phyloP scores from a whole-genome alignment of 2,113 vertebrate species.

The Hippocampus barbouri region DNA sequence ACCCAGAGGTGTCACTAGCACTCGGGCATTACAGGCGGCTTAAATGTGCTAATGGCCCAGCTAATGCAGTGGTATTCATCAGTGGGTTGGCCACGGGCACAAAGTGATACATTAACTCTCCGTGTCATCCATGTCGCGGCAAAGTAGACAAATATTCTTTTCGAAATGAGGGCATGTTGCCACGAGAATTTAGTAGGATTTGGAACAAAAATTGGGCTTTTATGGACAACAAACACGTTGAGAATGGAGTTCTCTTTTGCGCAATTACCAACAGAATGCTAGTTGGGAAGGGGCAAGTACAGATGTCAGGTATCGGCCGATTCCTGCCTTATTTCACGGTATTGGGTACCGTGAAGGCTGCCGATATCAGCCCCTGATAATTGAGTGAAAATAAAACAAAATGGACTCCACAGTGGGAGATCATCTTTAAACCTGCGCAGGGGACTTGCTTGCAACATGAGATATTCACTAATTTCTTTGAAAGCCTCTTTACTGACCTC shows the following conservation, averaged over 20 bases:
- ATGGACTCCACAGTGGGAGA: no score
- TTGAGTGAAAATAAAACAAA: no score
- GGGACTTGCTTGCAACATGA: no score
- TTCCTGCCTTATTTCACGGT: no score
- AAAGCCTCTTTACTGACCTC: not conserved
- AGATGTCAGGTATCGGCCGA: no score
- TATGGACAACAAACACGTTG: not conserved
- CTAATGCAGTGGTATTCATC: conserved; percentile 71
- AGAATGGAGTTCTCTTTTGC: not conserved
- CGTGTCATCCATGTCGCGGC: not conserved
- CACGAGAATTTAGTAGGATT: conserved; percentile 15
- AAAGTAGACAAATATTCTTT: conserved; percentile 15
- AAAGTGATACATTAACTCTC: not conserved
- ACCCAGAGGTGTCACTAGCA: conserved; percentile 68
- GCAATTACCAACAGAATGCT: not conserved
- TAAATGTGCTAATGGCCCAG: conserved; percentile 70
- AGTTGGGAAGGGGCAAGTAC: no score
- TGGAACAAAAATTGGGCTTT: not conserved
- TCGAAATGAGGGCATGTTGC: conserved; percentile 10
- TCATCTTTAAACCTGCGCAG: no score
- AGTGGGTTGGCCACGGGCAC: conserved; percentile 53
- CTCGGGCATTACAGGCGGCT: conserved; percentile 64
- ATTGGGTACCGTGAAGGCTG: no score
- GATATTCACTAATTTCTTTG: no score
- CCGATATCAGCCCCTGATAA: no score